Base-by-base conservation (phyloP, 1,140 invertebrate species). In the Triops longicaudatus region DNA sequence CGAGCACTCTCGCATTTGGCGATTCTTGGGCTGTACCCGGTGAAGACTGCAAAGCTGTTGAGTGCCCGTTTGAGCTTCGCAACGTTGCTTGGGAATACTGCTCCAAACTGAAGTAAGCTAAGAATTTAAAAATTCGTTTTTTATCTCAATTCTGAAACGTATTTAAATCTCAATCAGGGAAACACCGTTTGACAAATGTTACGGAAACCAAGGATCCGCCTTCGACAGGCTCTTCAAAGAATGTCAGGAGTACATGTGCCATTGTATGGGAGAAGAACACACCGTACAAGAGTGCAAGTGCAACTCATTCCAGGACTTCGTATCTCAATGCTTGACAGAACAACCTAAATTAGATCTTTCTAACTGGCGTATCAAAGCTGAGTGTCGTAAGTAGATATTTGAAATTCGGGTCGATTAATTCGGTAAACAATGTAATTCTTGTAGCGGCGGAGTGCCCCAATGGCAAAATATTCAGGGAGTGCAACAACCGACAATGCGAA, bases 391-490 rank as follows among this genome's bases (percentile, higher is more conserved):
- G 88, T 88, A 75, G 42, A 50, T 75, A 76, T 44, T 71, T 72
- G 73, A 42, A 12, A 9, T 10, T 43, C 17, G 42, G 31, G 63
- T 31, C 12, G 37, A 31, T 26, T 41, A 17, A 28, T 50, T 73
- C 63, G 28, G 3, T 28, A n/a, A 79, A 72, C 6, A 63, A 5
- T 50, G 17, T 74, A 73, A 26, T 75, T 22, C 12, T 41, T 82
- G 4, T 82, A 90, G 90, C 91, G 78, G 87, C 87, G 6, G 84
- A 86, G 22, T 94, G 93, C 80, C 86, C 89, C 0, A 79, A 90
- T 0, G 91, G 91, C 0, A 85, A 93, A 27, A 88, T 93, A 1
- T 91, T 92, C 82, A 87, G 91, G 73, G 92, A 94, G 81, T 94
- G 93, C 82, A 94, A 90, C 82, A 88, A 89, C 78, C 85, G 85